phyloP scores from a whole-genome alignment of 1,140 invertebrate species.

The Ylistrum balloti region DNA sequence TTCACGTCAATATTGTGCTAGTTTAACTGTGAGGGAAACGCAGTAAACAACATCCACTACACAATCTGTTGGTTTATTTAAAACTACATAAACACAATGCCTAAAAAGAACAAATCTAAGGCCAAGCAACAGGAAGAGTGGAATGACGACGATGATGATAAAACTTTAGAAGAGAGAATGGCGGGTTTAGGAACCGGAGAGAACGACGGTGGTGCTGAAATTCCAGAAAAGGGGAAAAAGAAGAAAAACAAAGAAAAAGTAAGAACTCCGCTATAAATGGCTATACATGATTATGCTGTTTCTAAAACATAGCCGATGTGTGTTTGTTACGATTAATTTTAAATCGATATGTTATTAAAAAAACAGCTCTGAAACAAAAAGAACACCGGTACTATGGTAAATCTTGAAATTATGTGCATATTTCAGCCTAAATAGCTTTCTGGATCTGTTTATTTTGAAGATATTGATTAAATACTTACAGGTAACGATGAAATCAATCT shows the following conservation, averaged over 20 bases:
- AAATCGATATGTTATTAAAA: too few species aligned
- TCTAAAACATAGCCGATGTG: too few species aligned
- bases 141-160: conserved; percentile 53
- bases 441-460: too few species aligned
- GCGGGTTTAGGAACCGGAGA: conserved; percentile 37
- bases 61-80: not conserved
- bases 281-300: too few species aligned
- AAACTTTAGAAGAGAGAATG: conserved; percentile 44
- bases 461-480: too few species aligned
- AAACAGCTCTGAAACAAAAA: too few species aligned
- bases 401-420: too few species aligned
- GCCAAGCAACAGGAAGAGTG: conserved; percentile 48
- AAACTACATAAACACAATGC: conserved; percentile 42
- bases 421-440: too few species aligned
- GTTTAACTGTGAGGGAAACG: not conserved
- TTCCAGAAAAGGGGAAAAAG: conserved; percentile 47
- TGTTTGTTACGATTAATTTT: too few species aligned
- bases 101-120: conserved; percentile 51
- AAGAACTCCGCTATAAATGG: not conserved
- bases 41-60: not conserved
- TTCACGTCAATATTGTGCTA: not conserved
- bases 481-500: too few species aligned
- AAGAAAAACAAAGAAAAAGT: conserved; percentile 47
- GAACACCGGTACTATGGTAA: too few species aligned
- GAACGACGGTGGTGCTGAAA: not conserved